Evolutionary conservation across 2,888 invertebrate genomes (phyloP), one percentile per base, ranked within the genome.

Genomic region (Entomobrya proxima): DNA sequence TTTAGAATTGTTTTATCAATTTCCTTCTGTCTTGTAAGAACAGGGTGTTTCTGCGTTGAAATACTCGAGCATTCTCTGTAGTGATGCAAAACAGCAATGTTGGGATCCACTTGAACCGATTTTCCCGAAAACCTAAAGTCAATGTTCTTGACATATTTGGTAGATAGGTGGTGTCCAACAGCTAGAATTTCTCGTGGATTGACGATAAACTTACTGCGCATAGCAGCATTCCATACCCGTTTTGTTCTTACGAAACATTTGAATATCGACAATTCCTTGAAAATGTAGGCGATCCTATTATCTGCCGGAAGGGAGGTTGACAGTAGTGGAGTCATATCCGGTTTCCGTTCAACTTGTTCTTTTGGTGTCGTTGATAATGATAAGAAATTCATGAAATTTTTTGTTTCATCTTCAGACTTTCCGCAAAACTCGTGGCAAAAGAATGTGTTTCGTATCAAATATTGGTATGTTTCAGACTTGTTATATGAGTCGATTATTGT

Each of bases 131-230:
- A 85, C 13, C 81, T 55, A 61, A 86, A 82, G 30, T 87, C 80
- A 1, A 32, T 55, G 13, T 64, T 78, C 21, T 61, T 37, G 0
- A 86, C 30, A 58, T 87, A 89, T 40, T 87, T 87, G 0, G 88
- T 89, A 24, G 97, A 95, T 91, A 97, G 97, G 92, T 98, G 97
- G 92, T 98, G 98, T 0, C 98, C 98, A 13, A 97, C 95, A 92
- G 97, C 97, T 6, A 97, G 95, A 0, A 97, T 96, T 75, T 95
- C 93, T 88, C 95, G 95, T 7, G 97, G 97, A 87, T 95, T 94
- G 91, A 97, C 95, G 88, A 97, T 96, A 91, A 96, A 98, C 92
- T 98, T 98, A 89, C 97, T 97, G 81, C 97, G 58, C 18, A 89
- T 2, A 2, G 85, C 75, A 6, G 76, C 83, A 58, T 74, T 86